Conservation (phyloP, 2,797 vertebrate species). For the Gambusia yucatana region DNA sequence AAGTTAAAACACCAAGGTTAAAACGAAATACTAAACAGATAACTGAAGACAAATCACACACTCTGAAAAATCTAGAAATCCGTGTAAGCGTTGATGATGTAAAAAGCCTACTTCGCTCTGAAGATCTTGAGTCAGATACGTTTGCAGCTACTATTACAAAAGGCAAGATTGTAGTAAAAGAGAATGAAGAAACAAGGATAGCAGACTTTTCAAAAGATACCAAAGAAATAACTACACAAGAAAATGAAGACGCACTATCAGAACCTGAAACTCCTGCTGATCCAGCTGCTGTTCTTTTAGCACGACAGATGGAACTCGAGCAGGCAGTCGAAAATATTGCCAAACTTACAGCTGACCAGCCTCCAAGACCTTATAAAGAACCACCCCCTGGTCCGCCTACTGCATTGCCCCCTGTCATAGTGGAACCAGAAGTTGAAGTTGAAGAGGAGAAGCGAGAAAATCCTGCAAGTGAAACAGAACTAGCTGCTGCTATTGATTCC, state of each 20-base stretch:
- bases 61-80: conserved; percentile 87
- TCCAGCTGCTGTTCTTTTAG: conserved; percentile 87
- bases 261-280: conserved; percentile 81
- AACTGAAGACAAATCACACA: conserved; percentile 85
- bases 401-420: conserved; percentile 72
- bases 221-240: conserved; percentile 71
- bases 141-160: conserved; percentile 76
- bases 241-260: conserved; percentile 78
- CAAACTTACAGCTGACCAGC: conserved; percentile 88
- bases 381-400: conserved; percentile 74
- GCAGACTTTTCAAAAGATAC: conserved; percentile 73
- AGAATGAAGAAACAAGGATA: conserved; percentile 74
- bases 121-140: conserved; percentile 77
- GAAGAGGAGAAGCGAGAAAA: conserved; percentile 91
- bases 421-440: conserved; percentile 76
- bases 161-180: conserved; percentile 75
- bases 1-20: conserved; percentile 82
- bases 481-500: conserved; percentile 97
- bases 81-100: conserved; percentile 86
- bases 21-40: conserved; percentile 84
- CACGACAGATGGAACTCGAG: conserved; percentile 94
- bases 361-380: conserved; percentile 86
- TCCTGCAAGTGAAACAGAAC: conserved; percentile 94
- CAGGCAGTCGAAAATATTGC: conserved; percentile 97
- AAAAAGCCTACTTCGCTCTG: conserved; percentile 81